These are phyloP conservation scores for Drosophila nigritarsus DNA, from an alignment of 2,888 invertebrate species.

Conservation along the genomic window DNA sequence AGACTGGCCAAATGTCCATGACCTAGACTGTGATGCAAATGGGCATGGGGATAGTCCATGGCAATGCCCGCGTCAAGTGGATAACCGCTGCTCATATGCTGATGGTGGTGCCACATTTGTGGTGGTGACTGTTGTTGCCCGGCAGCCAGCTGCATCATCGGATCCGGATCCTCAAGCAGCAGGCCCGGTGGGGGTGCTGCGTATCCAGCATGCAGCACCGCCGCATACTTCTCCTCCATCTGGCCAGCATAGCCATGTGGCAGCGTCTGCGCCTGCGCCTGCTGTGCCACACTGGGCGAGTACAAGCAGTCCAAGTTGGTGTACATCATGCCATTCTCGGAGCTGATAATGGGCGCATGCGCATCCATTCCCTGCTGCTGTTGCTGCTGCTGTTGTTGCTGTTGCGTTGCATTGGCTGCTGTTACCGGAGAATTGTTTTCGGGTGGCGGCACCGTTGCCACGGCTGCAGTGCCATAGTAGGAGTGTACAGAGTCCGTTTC, in stretches of 20 bases:
- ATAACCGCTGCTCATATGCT: conserved; percentile 71
- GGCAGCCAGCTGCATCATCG: conserved; percentile 78
- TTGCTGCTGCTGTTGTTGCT: conserved; percentile 47
- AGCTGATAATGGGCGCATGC: conserved; percentile 90
- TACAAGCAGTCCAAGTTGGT: conserved; percentile 93
- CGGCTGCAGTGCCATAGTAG: conserved; percentile 83
- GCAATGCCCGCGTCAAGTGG: conserved; percentile 68
- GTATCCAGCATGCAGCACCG: conserved; percentile 87
- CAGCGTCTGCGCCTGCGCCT: conserved; percentile 51
- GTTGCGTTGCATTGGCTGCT: conserved; percentile 71
- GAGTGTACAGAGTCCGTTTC: conserved; percentile 84
- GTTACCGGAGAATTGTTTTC: conserved; percentile 76
- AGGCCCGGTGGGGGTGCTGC: conserved; percentile 73
- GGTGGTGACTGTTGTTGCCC: conserved; percentile 73
- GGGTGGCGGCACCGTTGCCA: conserved; percentile 79
- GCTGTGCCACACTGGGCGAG: conserved; percentile 83
- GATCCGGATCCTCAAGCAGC: conserved; percentile 82
- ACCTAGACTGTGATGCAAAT: conserved; percentile 79
- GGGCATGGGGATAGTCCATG: conserved; percentile 81
- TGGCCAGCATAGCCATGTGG: conserved; percentile 69
- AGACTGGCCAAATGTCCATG: conserved; percentile 69
- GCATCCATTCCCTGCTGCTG: conserved; percentile 54
- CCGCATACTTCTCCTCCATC: conserved; percentile 85
- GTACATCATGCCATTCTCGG: conserved; percentile 94
- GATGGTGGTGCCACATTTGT: conserved; percentile 82